Evolutionary conservation across 2,113 vertebrate genomes (phyloP).

Genomic region (Upupa epops): DNA sequence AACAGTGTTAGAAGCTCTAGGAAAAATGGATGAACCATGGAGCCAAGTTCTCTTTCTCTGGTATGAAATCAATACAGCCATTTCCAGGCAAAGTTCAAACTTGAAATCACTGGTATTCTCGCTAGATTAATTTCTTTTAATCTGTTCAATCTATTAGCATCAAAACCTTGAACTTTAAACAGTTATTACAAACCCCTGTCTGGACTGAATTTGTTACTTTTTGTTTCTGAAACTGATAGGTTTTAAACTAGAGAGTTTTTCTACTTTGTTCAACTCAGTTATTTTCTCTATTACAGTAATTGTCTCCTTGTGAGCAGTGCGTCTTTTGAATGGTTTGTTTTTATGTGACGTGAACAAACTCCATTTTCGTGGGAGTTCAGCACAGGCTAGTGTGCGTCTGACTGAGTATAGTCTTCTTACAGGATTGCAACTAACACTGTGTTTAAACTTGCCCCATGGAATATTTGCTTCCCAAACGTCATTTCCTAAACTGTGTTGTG

Average conservation of each 20-base stretch:
- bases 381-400: fast-evolving
- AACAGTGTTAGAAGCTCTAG: background rate
- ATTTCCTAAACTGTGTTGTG: background rate
- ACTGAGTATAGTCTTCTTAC: background rate
- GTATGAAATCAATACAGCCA: background rate
- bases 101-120: background rate
- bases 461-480: background rate
- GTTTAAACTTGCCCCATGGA: background rate
- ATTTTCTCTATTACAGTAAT: background rate
- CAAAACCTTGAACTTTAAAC: background rate
- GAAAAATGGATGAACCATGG: background rate
- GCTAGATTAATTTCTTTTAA: background rate
- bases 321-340: background rate
- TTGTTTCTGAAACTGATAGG: background rate
- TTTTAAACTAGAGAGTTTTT: background rate
- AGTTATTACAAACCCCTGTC: background rate
- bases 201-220: background rate
- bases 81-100: background rate
- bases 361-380: background rate
- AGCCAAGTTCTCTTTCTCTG: background rate
- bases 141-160: background rate
- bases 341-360: background rate
- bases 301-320: background rate
- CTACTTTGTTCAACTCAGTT: background rate
- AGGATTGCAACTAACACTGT: background rate